A percentile compares a stretch with the other conserved stretches of the same genome.
Evolutionary conservation across 1,140 invertebrate genomes (phyloP).

Genomic region (Eurosta solidaginis): DNA sequence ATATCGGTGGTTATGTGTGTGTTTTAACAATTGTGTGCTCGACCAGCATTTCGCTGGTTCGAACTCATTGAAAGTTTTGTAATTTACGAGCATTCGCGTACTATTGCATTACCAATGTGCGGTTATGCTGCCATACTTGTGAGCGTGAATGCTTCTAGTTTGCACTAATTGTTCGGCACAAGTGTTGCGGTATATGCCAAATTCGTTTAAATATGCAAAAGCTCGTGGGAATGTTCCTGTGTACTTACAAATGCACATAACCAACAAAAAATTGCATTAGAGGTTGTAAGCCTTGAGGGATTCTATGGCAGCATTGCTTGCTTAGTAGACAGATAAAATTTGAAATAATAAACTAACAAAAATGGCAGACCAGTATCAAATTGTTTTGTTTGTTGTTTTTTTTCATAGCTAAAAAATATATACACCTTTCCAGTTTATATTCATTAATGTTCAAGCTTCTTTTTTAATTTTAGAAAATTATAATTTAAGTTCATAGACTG

Average conservation of each 20-base stretch:
- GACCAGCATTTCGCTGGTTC: neutral
- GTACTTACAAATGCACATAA: neutral
- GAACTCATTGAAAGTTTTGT: conserved; percentile 13
- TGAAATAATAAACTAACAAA: too few relatives aligned
- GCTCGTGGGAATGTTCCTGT: conserved; percentile 23
- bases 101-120: neutral
- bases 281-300: too few relatives aligned
- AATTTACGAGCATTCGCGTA: neutral
- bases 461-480: too few relatives aligned
- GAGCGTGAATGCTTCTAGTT: conserved; percentile 12
- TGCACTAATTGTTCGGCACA: conserved; percentile 19
- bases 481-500: too few relatives aligned
- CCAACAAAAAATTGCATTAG: neutral
- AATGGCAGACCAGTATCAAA: too few relatives aligned
- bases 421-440: too few relatives aligned
- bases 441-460: too few relatives aligned
- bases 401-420: too few relatives aligned
- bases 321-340: too few relatives aligned
- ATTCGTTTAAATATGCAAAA: conserved; percentile 7
- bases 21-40: neutral
- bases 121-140: conserved; percentile 15
- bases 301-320: too few relatives aligned
- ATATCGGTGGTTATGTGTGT: neutral
- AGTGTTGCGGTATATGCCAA: neutral
- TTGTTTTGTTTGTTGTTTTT: too few relatives aligned